phyloP scores from a whole-genome alignment of 2,797 vertebrate species.

The Anabacerthia variegaticeps region DNA sequence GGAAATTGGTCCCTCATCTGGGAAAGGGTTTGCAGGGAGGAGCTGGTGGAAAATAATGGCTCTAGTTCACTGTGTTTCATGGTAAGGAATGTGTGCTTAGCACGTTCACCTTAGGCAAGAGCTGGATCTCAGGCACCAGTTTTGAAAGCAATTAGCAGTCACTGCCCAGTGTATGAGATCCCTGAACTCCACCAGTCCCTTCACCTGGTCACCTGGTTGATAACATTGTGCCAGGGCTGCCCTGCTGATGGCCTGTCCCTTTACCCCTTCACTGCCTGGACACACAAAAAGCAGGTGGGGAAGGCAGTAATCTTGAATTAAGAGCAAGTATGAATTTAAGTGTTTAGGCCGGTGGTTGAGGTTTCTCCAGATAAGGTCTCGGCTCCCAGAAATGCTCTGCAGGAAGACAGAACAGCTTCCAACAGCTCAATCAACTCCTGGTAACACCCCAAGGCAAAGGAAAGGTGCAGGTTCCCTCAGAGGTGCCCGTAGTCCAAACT shows the following conservation, averaged over 20 bases:
- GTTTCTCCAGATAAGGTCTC: neutral
- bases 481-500: neutral
- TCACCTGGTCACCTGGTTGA: rapidly evolving
- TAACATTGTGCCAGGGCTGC: neutral
- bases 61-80: neutral
- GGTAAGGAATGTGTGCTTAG: neutral
- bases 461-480: neutral
- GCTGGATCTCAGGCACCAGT: neutral
- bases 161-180: neutral
- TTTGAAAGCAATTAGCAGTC: neutral
- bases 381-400: neutral
- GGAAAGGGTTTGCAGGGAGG: neutral
- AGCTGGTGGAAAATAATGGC: neutral
- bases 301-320: neutral
- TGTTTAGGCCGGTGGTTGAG: neutral
- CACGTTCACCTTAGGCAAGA: neutral
- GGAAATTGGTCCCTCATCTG: neutral
- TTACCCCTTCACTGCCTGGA: neutral
- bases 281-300: neutral
- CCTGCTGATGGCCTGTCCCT: neutral
- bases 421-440: neutral
- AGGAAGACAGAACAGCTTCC: neutral
- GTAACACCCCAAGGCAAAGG: rapidly evolving
- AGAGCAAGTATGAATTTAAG: neutral
- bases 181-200: neutral